phyloP scores from a whole-genome alignment of 1,140 invertebrate species.

The Calephelis nemesis region DNA sequence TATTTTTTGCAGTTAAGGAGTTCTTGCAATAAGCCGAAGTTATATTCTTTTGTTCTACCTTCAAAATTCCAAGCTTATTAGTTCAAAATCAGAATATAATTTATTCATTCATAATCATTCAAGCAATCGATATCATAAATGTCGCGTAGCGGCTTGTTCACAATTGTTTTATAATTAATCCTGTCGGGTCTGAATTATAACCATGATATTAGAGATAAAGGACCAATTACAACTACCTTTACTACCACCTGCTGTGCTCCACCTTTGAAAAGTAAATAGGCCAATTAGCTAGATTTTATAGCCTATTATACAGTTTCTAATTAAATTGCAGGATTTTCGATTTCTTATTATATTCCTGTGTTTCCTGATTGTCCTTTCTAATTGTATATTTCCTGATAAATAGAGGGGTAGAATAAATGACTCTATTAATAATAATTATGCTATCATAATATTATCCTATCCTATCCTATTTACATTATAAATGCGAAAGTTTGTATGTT shows the following conservation, averaged over 20 bases:
- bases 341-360: no score
- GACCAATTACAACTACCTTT: conserved; percentile 15
- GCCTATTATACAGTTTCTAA: not conserved
- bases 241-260: conserved; percentile 6
- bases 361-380: no score
- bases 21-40: no score
- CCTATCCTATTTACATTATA: no score
- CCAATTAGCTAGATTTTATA: not conserved
- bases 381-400: no score
- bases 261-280: conserved; percentile 3
- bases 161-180: conserved; percentile 31
- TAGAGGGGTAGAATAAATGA: no score
- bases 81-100: not conserved
- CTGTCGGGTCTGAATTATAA: conserved; percentile 20
- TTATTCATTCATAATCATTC: conserved; percentile 4
- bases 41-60: no score
- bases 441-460: no score
- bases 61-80: not conserved
- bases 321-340: no score
- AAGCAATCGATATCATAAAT: conserved; percentile 5
- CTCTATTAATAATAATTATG: no score
- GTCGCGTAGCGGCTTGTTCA: conserved; percentile 21
- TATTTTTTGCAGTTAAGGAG: no score
- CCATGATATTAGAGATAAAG: conserved; percentile 12
- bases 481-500: no score